Percentiles rank a stretch among this genome's conserved stretches.
Evolutionary conservation across 2,797 vertebrate genomes (phyloP).

Genomic region (Sebastes alutus): DNA sequence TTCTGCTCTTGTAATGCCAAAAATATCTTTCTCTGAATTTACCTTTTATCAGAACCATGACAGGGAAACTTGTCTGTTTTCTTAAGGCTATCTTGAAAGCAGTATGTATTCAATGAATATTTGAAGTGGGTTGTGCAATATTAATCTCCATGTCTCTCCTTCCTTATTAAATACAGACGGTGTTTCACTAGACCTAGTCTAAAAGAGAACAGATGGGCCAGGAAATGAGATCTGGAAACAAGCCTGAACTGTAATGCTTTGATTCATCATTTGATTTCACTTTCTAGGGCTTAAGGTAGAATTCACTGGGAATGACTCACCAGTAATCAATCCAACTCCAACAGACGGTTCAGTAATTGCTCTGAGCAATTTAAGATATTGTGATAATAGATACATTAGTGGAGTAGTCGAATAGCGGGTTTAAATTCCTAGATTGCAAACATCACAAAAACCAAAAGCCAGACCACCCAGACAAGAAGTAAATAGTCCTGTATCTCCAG

Average conservation of each 20-base stretch:
- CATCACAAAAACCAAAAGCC: background rate
- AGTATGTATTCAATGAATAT: background rate
- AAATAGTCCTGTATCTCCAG: background rate
- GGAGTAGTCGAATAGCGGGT: background rate
- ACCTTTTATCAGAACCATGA: background rate
- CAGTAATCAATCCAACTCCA: background rate
- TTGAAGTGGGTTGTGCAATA: constrained; percentile 2
- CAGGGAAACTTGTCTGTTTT: background rate
- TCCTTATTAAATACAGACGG: constrained; percentile 24
- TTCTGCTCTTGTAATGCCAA: background rate
- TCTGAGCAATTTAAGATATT: constrained; percentile 1
- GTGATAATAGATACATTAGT: background rate
- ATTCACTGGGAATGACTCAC: constrained; percentile 13
- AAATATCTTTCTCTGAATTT: constrained; percentile 26
- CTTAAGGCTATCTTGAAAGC: background rate
- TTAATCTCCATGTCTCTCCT: constrained; percentile 15
- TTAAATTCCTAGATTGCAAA: constrained; percentile 7
- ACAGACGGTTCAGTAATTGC: background rate
- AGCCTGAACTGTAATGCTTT: constrained; percentile 36
- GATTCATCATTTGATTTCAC: constrained; percentile 50
- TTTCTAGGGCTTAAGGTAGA: constrained; percentile 30
- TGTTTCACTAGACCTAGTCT: constrained; percentile 45
- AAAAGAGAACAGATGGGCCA: constrained; percentile 65
- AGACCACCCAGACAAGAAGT: constrained; percentile 5
- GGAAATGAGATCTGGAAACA: constrained; percentile 52